Percentiles rank a stretch among this genome's conserved stretches.
Conservation (phyloP, 1,140 invertebrate species). For the Coelopa frigida region DNA sequence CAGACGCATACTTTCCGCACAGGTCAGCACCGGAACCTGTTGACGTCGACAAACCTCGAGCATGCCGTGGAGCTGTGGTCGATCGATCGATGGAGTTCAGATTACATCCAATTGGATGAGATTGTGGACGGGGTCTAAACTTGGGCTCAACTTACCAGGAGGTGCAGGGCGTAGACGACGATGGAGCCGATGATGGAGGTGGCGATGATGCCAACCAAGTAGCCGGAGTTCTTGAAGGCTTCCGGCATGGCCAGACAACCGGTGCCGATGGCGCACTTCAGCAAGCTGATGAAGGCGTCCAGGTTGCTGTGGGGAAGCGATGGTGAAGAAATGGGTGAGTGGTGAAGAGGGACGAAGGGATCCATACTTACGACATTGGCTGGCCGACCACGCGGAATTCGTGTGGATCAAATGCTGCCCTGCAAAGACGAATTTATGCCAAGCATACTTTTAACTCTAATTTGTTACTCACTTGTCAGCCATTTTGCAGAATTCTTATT, state of each 20-base stretch:
- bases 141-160: slow-evolving; percentile 50
- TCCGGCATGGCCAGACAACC: slow-evolving; percentile 70
- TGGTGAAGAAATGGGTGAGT: no score
- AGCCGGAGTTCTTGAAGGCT: slow-evolving; percentile 63
- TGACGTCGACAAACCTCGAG: slow-evolving; percentile 47
- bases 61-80: slow-evolving; percentile 8
- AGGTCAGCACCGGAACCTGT: slow-evolving; percentile 55
- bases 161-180: slow-evolving; percentile 64
- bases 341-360: no score
- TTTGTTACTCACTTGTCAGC: no score
- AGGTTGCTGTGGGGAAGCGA: no score
- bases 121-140: no score
- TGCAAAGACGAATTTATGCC: no score
- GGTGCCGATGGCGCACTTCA: slow-evolving; percentile 66
- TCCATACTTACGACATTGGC: no score
- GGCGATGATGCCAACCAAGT: slow-evolving; percentile 54
- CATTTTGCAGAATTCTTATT: no score
- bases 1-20: slow-evolving; percentile 57
- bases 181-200: slow-evolving; percentile 56
- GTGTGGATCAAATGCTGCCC: no score
- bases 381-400: no score
- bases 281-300: slow-evolving; percentile 57
- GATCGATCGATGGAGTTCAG: not conserved
- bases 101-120: not conserved
- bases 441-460: no score